phyloP scores from a whole-genome alignment of 2,113 vertebrate species.

The Tachuris rubrigastra region DNA sequence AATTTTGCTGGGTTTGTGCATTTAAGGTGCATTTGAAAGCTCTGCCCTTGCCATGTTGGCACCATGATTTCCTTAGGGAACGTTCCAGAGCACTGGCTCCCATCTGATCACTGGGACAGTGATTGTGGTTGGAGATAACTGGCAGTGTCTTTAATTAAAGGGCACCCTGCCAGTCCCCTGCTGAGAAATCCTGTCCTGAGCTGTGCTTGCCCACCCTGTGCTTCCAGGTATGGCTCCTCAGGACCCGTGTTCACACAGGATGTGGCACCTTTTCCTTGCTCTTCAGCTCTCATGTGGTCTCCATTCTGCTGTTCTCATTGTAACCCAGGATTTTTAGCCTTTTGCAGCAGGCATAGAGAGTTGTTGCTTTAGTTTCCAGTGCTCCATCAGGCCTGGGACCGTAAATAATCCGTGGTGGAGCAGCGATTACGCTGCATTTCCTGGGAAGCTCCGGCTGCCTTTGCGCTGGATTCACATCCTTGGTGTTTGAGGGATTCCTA shows the following conservation, averaged over 20 bases:
- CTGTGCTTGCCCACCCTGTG: background rate
- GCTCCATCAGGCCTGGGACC: background rate
- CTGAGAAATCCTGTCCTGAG: background rate
- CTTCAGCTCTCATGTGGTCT: background rate
- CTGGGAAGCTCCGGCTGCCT: background rate
- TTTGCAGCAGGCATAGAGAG: background rate
- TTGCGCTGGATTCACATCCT: background rate
- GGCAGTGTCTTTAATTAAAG: conserved; percentile 32
- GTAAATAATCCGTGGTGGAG: background rate
- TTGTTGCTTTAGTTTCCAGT: background rate
- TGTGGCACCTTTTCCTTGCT: background rate
- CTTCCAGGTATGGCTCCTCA: background rate
- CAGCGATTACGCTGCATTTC: background rate
- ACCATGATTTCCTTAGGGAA: background rate
- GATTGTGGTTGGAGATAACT: background rate
- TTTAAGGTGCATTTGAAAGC: accelerated
- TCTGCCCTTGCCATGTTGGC: background rate
- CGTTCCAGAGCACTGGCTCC: background rate
- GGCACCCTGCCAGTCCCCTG: background rate
- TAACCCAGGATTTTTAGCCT: background rate
- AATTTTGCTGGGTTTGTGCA: background rate
- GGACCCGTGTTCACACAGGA: background rate
- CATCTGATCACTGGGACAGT: background rate
- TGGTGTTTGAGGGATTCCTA: background rate
- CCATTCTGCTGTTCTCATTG: background rate